phyloP scores from a whole-genome alignment of 1,140 invertebrate genomes.

The Mizuhopecten yessoensis region DNA sequence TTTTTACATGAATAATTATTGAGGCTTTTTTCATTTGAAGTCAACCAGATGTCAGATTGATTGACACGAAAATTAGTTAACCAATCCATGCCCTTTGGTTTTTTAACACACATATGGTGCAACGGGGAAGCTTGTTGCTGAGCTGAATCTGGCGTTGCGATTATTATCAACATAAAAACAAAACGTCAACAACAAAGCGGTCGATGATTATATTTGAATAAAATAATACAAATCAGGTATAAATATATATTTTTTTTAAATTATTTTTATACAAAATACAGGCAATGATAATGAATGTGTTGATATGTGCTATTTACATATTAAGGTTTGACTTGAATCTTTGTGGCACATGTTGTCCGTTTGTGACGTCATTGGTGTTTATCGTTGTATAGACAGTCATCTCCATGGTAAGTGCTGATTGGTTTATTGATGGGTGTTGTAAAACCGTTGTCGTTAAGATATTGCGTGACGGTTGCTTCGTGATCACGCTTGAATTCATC shows the following conservation, averaged over 20 bases:
- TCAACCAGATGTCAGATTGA: too few species aligned
- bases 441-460: constrained; percentile 65
- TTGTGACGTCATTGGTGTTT: constrained; percentile 53
- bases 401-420: constrained; percentile 66
- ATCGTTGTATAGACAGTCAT: constrained; percentile 69
- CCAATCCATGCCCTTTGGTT: too few species aligned
- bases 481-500: constrained; percentile 58
- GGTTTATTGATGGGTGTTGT: constrained; percentile 67
- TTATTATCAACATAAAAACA: too few species aligned
- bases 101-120: too few species aligned
- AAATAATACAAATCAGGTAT: too few species aligned
- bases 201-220: too few species aligned
- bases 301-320: background rate
- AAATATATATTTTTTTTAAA: background rate
- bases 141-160: too few species aligned
- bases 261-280: background rate
- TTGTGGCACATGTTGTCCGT: background rate
- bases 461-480: constrained; percentile 62
- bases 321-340: background rate
- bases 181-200: too few species aligned
- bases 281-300: background rate
- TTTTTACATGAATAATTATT: too few species aligned
- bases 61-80: too few species aligned
- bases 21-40: too few species aligned
- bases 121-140: too few species aligned